These are phyloP conservation scores for Chaitophorus viminalis DNA, from an alignment of 2,888 invertebrate species.

Conservation along the genomic window DNA sequence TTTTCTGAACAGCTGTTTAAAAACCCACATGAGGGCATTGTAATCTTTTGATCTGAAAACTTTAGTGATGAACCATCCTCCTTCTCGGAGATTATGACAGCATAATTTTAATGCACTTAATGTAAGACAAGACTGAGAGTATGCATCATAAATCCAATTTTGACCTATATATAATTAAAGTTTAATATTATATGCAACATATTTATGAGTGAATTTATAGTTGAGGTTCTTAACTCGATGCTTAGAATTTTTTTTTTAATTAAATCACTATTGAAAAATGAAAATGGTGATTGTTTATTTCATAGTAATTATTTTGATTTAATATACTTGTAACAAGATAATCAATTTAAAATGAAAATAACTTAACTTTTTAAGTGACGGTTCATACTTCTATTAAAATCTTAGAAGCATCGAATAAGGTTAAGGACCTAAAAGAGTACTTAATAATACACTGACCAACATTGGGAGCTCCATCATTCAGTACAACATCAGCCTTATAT, in stretches of 20 bases:
- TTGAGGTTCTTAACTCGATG: background rate
- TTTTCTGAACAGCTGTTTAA: slow-evolving; percentile 95
- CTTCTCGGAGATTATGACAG: slow-evolving; percentile 85
- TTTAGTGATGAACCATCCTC: slow-evolving; percentile 98
- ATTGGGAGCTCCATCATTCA: slow-evolving; percentile 99
- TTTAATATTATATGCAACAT: slow-evolving; percentile 1
- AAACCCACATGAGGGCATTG: slow-evolving; percentile 91
- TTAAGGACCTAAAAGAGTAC: background rate
- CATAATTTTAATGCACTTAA: slow-evolving; percentile 93
- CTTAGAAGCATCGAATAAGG: too few species aligned
- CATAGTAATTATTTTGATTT: background rate
- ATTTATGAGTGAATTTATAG: background rate
- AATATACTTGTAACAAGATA: background rate
- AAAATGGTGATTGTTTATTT: too few species aligned
- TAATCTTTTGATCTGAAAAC: slow-evolving; percentile 96
- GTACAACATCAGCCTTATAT: slow-evolving; percentile 96
- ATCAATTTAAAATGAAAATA: too few species aligned
- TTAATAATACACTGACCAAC: slow-evolving; percentile 71
- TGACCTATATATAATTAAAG: slow-evolving; percentile 70
- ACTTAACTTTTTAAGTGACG: too few species aligned
- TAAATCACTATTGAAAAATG: background rate
- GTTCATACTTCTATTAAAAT: too few species aligned
- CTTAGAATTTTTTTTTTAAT: background rate
- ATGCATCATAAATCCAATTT: slow-evolving; percentile 98
- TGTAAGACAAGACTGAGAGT: slow-evolving; percentile 90